Conservation (phyloP, 1,140 invertebrate genomes). For the Chlorops oryzae region DNA sequence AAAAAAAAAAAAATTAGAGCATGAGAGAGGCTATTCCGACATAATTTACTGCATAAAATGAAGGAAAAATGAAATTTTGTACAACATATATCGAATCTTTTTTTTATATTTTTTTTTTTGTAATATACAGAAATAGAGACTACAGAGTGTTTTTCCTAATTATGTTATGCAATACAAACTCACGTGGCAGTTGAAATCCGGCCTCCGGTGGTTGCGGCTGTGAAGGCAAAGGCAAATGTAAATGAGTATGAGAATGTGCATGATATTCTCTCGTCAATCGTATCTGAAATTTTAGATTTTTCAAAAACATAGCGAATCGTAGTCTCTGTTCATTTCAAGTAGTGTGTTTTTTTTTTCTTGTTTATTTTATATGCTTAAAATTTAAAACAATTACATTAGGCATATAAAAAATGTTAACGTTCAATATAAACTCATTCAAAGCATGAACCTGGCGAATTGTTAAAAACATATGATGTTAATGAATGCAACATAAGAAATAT, state of each 20-base stretch:
- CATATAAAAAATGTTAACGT: no score
- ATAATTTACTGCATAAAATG: conserved; percentile 7
- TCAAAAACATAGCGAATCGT: conserved; percentile 19
- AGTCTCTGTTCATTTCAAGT: no score
- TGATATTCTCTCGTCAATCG: conserved; percentile 50
- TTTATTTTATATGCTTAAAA: no score
- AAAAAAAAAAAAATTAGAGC: neutral
- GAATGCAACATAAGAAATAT: no score
- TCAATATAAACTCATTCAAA: no score
- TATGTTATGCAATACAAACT: conserved; percentile 43
- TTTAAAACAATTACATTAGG: no score
- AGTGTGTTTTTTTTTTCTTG: conserved; percentile 8
- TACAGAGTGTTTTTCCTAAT: conserved; percentile 8
- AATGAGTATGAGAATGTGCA: conserved; percentile 74
- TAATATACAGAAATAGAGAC: neutral
- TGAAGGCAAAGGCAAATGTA: conserved; percentile 78
- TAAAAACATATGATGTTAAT: no score
- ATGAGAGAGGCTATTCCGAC: neutral
- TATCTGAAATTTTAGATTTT: conserved; percentile 49
- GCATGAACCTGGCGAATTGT: no score
- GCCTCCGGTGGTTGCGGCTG: conserved; percentile 69
- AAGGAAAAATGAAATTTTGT: conserved; percentile 7
- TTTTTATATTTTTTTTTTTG: conserved; percentile 2
- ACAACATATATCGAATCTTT: neutral
- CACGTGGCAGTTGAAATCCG: conserved; percentile 50